phyloP scores from a whole-genome alignment of 1,140 invertebrate species.

The Lepidurus couesii region DNA sequence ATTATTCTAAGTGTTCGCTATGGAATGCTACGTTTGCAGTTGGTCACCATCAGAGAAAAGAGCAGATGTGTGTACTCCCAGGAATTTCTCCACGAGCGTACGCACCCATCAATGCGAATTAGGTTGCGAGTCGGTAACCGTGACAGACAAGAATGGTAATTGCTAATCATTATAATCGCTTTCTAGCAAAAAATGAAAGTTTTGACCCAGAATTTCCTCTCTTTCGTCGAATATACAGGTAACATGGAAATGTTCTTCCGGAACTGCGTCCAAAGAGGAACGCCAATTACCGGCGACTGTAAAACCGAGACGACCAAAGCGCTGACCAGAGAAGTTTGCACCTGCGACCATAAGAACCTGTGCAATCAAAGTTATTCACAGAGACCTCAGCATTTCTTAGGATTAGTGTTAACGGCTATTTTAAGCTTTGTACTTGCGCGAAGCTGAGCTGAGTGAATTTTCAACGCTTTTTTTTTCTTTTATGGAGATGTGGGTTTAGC shows the following conservation, averaged over 20 bases:
- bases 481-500: conserved; percentile 30
- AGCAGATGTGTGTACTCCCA: conserved; percentile 26
- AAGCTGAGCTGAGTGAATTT: background rate
- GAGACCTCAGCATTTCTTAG: conserved; percentile 35
- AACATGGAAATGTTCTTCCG: conserved; percentile 34
- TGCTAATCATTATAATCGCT: background rate
- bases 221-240: background rate
- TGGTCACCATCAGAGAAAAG: conserved; percentile 29
- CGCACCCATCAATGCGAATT: conserved; percentile 30
- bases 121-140: conserved; percentile 30
- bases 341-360: conserved; percentile 35
- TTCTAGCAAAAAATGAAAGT: background rate
- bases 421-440: background rate
- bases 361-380: conserved; percentile 35
- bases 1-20: conserved; percentile 6
- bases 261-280: conserved; percentile 28
- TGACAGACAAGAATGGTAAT: conserved; percentile 30
- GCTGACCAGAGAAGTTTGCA: conserved; percentile 28
- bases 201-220: background rate
- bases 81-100: conserved; percentile 26
- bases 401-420: background rate
- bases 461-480: no score
- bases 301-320: conserved; percentile 26
- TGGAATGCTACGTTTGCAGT: conserved; percentile 32
- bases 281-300: conserved; percentile 30